Evolutionary conservation across 2,888 invertebrate genomes (phyloP), one percentile per base, ranked within the genome.

Genomic region (Holacanthella duospinosa): DNA sequence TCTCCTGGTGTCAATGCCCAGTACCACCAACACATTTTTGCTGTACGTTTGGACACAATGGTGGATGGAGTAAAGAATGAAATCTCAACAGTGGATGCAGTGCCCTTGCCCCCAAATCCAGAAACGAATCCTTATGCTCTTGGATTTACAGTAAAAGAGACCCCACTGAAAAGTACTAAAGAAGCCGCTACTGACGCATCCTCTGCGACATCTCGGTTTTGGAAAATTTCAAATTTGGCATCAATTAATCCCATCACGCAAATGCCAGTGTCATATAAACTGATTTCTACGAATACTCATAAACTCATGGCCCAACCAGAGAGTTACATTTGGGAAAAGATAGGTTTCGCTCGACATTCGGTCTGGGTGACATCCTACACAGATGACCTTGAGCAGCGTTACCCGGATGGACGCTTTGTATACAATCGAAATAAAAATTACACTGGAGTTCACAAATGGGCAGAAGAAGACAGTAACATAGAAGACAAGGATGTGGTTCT

Each of bases 1-100:
- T 58, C 55, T 0, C 55, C 59, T 1, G 61, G 61, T n/a, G 44
- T 69, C 19, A 66, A 62, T 60, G 72, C 69, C 1, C 70, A 68
- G 55, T 69, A 65, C 55, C 72, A 72, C 55, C 72, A 72, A 54
- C 72, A 72, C 61, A 55, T 71, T 21, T 69, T 72, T 61, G 59
- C 64, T 0, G 29, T 66, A n/a, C 54, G 71, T 3, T 29, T 72
- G 16, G 72, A 72, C 61, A 59, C 69, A 1, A 69, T 71, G 59
- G 55, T 71, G 26, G 71, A 71, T 48, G 71, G 71, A 6, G 26
- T 56, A 1, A 56, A 60, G 2, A 71, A 71, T 54, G 62, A 66
- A 1, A 63, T 70, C 3, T 55, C 66, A 1, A 62, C 61, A 6
- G 64, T 63, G 1, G 71, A 71, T 59, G 65, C 67, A 1, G 57